These are phyloP conservation scores for Falco berigora DNA, from an alignment of 2,797 vertebrate genomes.

Conservation along the genomic window DNA sequence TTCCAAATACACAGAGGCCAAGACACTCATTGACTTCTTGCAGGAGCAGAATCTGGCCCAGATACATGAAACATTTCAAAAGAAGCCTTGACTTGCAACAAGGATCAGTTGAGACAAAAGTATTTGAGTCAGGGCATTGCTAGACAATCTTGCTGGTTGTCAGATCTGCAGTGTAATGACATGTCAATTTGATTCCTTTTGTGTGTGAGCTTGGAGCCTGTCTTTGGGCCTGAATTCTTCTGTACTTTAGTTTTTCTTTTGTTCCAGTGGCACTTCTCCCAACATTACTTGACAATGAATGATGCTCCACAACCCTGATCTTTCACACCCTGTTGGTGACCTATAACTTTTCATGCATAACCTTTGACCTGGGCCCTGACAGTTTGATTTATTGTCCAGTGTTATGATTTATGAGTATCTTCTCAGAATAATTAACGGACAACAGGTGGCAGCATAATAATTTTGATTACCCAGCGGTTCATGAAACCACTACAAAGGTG, in stretches of 20 bases:
- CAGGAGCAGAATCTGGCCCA: constrained; percentile 35
- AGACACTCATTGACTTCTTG: constrained; percentile 4
- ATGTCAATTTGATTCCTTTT: constrained; percentile 89
- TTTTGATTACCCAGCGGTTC: constrained; percentile 83
- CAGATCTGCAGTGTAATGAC: constrained; percentile 86
- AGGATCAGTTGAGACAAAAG: constrained; percentile 31
- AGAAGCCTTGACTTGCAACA: constrained; percentile 8
- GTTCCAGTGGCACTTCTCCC: constrained; percentile 86
- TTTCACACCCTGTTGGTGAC: constrained; percentile 89
- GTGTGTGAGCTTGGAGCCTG: constrained; percentile 77
- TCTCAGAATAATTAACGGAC: constrained; percentile 96
- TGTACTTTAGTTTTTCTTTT: constrained; percentile 93
- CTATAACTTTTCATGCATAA: constrained; percentile 88
- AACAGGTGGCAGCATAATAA: constrained; percentile 97
- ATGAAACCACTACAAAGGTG: constrained; percentile 85
- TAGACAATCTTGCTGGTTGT: constrained; percentile 79
- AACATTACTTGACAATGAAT: constrained; percentile 94
- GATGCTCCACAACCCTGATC: constrained; percentile 89
- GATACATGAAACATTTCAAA: constrained; percentile 42
- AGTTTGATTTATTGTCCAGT: constrained; percentile 99
- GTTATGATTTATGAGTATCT: constrained; percentile 99
- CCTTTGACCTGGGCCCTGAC: constrained; percentile 92
- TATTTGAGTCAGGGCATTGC: constrained; percentile 65
- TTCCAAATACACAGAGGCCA: background rate
- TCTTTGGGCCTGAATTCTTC: constrained; percentile 79